Conservation (phyloP, 1,140 invertebrate species). For the Leucophenga varia region DNA sequence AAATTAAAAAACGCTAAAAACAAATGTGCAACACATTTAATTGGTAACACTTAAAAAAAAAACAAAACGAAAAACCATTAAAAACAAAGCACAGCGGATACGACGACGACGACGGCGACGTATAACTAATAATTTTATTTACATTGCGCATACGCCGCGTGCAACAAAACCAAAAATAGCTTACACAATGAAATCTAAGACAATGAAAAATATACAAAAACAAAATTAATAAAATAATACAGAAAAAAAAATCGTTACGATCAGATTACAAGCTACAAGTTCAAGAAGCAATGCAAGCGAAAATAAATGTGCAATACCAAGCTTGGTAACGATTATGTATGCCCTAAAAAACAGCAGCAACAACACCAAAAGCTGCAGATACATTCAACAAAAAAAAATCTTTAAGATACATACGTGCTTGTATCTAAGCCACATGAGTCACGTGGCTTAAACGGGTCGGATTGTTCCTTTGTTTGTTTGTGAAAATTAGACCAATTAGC, state of each 20-base stretch:
- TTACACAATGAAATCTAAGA: constrained; percentile 46
- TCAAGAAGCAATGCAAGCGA: constrained; percentile 28
- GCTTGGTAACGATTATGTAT: constrained; percentile 17
- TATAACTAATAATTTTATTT: background rate
- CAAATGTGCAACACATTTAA: constrained; percentile 5
- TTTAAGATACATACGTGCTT: constrained; percentile 47
- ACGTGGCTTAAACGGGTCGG: too few relatives aligned
- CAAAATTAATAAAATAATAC: constrained; percentile 34
- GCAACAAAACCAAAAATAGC: constrained; percentile 27
- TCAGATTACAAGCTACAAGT: constrained; percentile 34
- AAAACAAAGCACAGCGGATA: background rate
- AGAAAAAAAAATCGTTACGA: constrained; percentile 31
- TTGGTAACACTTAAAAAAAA: too few relatives aligned
- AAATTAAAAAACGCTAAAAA: constrained; percentile 8
- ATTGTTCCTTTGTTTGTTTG: too few relatives aligned
- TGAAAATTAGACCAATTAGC: too few relatives aligned
- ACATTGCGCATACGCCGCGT: constrained; percentile 39
- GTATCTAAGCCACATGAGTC: constrained; percentile 18
- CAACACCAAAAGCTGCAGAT: constrained; percentile 10
- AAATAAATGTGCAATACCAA: too few relatives aligned
- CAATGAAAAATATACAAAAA: constrained; percentile 26
- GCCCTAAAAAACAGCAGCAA: constrained; percentile 26
- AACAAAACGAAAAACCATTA: too few relatives aligned
- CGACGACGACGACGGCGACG: background rate
- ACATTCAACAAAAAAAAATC: constrained; percentile 29